Evolutionary conservation across 2,797 vertebrate genomes (phyloP), one percentile per base, ranked within the genome.

Genomic region (Picus viridis): DNA sequence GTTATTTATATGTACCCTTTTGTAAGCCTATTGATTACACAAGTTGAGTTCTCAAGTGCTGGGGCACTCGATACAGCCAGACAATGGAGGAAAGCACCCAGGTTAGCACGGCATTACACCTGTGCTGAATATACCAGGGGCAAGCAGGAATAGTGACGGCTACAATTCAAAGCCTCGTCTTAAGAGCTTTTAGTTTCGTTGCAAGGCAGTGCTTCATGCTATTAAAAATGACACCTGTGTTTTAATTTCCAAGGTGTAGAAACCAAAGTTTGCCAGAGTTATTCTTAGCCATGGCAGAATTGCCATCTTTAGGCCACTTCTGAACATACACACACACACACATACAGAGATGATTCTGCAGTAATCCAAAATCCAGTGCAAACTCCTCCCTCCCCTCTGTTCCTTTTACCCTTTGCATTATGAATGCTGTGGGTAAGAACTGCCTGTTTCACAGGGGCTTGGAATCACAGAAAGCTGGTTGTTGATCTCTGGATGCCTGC

Each of bases 401-500:
- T 89, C 16, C 0, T 43, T 86, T 94, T 69, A 56, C 82, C 89
- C 61, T 77, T 30, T 75, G 83, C 76, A 94, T 97, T 95, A 95
- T 87, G 80, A 93, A 97, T 96, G 96, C 97, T 93, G 89, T 72
- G 96, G 88, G 93, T 91, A 95, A 88, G 78, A 67, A 29, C 65
- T 67, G 84, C 63, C 24, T 65, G 62, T 95, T 95, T 97, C 96
- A 94, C 95, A 92, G 85, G 92, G 94, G 91, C 62, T 90, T 86
- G 96, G 58, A 63, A 97, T 98, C 97, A 98, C 95, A 97, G 95
- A 95, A 95, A 96, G 93, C 74, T 93, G 90, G 92, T 84, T 96
- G 97, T 96, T 98, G 97, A 97, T 98, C 97, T 97, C 85, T 87
- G 93, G 94, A 97, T 97, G 97, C 97, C 96, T 97, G 90, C 95